phyloP scores from a whole-genome alignment of 2,888 invertebrate genomes.

The Rosalia funebris region DNA sequence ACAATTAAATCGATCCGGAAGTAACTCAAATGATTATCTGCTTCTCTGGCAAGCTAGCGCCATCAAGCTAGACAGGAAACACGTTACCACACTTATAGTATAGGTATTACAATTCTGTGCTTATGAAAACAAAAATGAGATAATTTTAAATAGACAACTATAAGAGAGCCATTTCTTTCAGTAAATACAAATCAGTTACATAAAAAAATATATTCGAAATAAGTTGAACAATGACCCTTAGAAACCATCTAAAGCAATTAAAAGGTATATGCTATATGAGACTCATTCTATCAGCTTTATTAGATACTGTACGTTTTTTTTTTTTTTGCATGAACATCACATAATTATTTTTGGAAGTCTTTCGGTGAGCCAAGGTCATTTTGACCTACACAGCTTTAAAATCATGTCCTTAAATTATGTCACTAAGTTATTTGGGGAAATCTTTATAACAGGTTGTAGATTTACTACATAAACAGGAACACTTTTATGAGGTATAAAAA shows the following conservation, averaged over 20 bases:
- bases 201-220: not conserved
- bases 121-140: slow-evolving; percentile 8
- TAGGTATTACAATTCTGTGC: slow-evolving; percentile 18
- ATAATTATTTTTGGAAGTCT: slow-evolving; percentile 55
- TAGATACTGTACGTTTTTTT: slow-evolving; percentile 46
- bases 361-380: slow-evolving; percentile 51
- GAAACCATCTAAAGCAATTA: slow-evolving; percentile 8
- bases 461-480: slow-evolving; percentile 6
- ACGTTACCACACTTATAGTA: not conserved
- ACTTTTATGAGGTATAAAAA: not conserved
- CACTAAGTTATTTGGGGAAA: not conserved
- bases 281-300: not conserved
- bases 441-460: not conserved
- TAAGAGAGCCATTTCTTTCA: slow-evolving; percentile 19
- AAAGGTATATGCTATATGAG: slow-evolving; percentile 5
- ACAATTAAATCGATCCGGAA: not conserved
- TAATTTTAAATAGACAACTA: slow-evolving; percentile 12
- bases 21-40: not conserved
- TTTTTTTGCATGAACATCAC: slow-evolving; percentile 50
- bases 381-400: slow-evolving; percentile 38
- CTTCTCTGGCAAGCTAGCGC: not conserved
- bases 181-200: too few species aligned
- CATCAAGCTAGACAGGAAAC: not conserved
- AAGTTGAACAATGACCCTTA: not conserved
- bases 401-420: slow-evolving; percentile 43